phyloP scores from a whole-genome alignment of 2,888 invertebrate genomes.

The Drosophila nigricruria region DNA sequence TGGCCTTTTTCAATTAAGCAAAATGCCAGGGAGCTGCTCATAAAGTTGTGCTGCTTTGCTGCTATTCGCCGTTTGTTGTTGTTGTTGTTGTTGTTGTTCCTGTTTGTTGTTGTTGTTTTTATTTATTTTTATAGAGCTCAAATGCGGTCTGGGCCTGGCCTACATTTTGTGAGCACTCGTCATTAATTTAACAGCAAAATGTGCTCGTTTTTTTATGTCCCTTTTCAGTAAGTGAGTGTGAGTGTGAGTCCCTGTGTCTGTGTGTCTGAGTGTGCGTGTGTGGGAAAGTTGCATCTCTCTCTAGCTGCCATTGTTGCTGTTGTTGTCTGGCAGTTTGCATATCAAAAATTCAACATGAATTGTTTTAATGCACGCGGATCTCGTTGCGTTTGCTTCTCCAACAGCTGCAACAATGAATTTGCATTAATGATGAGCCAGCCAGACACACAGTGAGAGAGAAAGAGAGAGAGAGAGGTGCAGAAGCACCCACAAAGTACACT shows the following conservation, averaged over 20 bases:
- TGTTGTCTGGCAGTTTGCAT: constrained; percentile 46
- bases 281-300: constrained; percentile 49
- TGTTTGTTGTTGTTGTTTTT: constrained; percentile 3
- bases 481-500: constrained; percentile 15
- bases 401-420: constrained; percentile 73
- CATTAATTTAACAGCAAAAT: constrained; percentile 70
- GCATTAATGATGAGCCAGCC: constrained; percentile 74
- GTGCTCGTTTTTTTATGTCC: constrained; percentile 47
- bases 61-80: constrained; percentile 18
- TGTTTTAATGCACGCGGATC: constrained; percentile 64
- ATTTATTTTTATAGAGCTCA: constrained; percentile 25
- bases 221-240: constrained; percentile 17
- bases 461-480: not conserved
- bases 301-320: constrained; percentile 21
- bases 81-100: constrained; percentile 7
- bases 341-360: constrained; percentile 72
- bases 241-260: constrained; percentile 8
- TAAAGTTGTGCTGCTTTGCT: constrained; percentile 58
- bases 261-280: constrained; percentile 25
- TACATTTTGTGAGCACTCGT: constrained; percentile 66
- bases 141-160: constrained; percentile 63
- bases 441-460: not conserved
- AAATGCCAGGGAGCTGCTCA: constrained; percentile 72
- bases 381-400: constrained; percentile 22
- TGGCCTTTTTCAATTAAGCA: constrained; percentile 76